Conservation (phyloP, 2,888 invertebrate genomes). For the Drosophila eohydei region DNA sequence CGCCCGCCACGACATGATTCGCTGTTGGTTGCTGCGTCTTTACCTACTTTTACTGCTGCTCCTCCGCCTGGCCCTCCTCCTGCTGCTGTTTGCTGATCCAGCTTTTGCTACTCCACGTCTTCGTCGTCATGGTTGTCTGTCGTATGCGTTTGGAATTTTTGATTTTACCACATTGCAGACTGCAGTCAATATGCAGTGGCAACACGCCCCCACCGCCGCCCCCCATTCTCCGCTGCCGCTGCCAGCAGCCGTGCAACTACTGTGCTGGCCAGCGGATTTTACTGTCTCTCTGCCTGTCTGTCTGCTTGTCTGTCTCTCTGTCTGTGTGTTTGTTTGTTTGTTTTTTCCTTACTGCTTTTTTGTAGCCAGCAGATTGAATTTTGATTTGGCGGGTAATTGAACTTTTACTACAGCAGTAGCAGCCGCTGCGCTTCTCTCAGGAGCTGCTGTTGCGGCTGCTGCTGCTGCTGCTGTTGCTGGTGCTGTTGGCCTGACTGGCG, state of each 20-base stretch:
- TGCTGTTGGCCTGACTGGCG: conserved; percentile 43
- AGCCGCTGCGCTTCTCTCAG: conserved; percentile 30
- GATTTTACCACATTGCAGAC: conserved; percentile 79
- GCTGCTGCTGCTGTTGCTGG: conserved; percentile 15
- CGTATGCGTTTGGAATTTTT: conserved; percentile 82
- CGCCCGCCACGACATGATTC: conserved; percentile 67
- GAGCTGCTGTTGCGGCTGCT: conserved; percentile 12
- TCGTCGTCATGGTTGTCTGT: conserved; percentile 71
- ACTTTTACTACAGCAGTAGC: conserved; percentile 71
- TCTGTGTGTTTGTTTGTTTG: conserved; percentile 42
- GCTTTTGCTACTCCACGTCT: conserved; percentile 21
- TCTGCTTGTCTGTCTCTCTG: conserved; percentile 38
- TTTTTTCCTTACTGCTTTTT: conserved; percentile 38
- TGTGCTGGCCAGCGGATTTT: conserved; percentile 42
- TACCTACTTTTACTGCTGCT: not conserved
- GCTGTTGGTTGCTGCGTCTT: conserved; percentile 36
- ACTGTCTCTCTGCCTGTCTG: conserved; percentile 40
- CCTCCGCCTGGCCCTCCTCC: conserved; percentile 5
- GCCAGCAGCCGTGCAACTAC: conserved; percentile 35
- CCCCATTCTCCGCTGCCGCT: not conserved
- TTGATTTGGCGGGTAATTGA: conserved; percentile 83
- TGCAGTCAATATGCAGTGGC: conserved; percentile 68
- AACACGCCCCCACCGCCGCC: not conserved
- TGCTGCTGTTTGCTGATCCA: conserved; percentile 20
- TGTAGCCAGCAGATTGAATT: conserved; percentile 77